Base-by-base conservation (phyloP, 92 coral and sea anemone genomes). In the Diadumene lineata region DNA sequence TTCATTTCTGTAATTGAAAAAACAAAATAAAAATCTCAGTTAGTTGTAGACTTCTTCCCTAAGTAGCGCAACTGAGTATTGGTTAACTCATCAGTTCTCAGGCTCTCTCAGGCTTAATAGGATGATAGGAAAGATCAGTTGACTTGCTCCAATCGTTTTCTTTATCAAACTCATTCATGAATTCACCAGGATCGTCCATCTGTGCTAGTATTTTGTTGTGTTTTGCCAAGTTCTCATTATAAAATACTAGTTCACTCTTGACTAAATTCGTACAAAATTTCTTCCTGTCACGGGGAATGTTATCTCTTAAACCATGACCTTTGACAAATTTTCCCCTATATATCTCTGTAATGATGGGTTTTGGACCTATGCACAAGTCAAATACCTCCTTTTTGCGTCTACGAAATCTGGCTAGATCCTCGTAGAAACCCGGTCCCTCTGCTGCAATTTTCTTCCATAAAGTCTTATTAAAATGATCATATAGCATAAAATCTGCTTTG, bases 381-480 rank as follows among this genome's bases (percentile, higher is more conserved):
- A 38, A 38, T 13, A 38, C 48, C 48, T 38, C 48, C 48, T 38
- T 6, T 38, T 38, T 38, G 13, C 48, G 48, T 13, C 13, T 38
- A 4, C 84, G 78, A 44, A 85, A 73, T 1, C 53, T 18, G 30
- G 28, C 29, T 33, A 89, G 81, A 31, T 89, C 94, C 0, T 83
- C 79, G 64, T 67, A 82, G 57, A 89, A 89, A 7, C 43, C 82
- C 7, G 86, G 60, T 0, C 94, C 94, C 58, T 89, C 86, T 3
- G 27, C 43, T 11, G 51, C 48, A 31, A 89, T 80, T 66, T 34
- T 86, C 56, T 64, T 17, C 92, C 94, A 89, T 6, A 89, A 81
- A 56, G 88, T 79, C 33, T 68, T 68, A 23, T 89, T 89, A 60
- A 86, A 89, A 6, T 27, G 21, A 2, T 79, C 64, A 43, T 86